Evolutionary conservation across 2,113 vertebrate species (phyloP), one percentile per base, ranked within the genome.

Genomic region (Haemorhous mexicanus): DNA sequence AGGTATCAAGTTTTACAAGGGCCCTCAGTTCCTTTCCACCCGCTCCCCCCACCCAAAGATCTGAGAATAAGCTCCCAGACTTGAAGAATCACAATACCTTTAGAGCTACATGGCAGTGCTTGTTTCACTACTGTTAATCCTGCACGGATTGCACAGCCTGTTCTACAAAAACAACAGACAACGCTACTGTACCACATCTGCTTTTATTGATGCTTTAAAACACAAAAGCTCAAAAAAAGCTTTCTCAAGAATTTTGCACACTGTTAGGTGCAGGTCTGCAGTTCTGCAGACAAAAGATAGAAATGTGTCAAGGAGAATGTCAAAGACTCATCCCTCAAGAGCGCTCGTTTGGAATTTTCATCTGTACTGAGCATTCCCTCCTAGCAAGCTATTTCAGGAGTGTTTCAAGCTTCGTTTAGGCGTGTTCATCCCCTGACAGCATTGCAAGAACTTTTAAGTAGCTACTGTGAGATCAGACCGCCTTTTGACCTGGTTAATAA

Each of bases 321-420:
- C 50, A 96, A 81, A 96, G 85, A 50, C 86, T 75, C 1, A 7
- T 90, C 62, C 88, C 80, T 75, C 84, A 78, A 73, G 33, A 95
- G 49, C 3, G 0, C 35, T 87, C 64, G 19, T 82, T 79, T 68
- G 81, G 47, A 97, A 95, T 95, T 95, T 89, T 86, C 53, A 64
- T 83, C 86, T 87, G 73, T 6, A 87, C 43, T 46, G 43, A 76
- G 74, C 74, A 94, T 83, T 83, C 32, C 10, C 68, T 94, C 89
- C 87, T 87, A 69, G 67, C 70, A 62, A 68, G 90, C 93, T 97
- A 96, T 94, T 96, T 95, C 85, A 94, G 90, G 74, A 93, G 47
- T 70, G 47, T 73, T 93, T 86, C 79, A 86, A 95, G 85, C 83
- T 73, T 81, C 5, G 1, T 56, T 90, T 53, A 84, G 64, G 56